These are phyloP conservation scores for Sebastes elongatus DNA, from an alignment of 2,797 vertebrate species.

Conservation along the genomic window DNA sequence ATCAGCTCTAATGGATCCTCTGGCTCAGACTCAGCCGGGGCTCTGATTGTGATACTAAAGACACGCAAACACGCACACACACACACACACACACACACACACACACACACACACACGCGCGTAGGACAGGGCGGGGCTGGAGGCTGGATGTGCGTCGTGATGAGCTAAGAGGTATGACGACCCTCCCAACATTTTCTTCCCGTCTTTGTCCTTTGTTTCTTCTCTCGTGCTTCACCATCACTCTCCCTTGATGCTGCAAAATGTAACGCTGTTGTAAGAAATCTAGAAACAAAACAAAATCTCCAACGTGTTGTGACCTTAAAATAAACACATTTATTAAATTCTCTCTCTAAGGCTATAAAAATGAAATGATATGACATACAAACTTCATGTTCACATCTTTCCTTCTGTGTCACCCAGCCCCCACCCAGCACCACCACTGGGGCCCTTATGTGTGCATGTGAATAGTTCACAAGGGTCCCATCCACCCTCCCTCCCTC, in stretches of 20 bases:
- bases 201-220: constrained; percentile 63
- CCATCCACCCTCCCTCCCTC: constrained; percentile 29
- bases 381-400: neutral
- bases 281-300: neutral
- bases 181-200: constrained; percentile 48
- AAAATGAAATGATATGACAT: neutral
- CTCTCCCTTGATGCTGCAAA: neutral
- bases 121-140: constrained; percentile 40
- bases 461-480: constrained; percentile 52
- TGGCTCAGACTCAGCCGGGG: constrained; percentile 77
- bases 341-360: neutral
- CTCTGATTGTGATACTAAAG: constrained; percentile 65
- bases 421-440: constrained; percentile 2
- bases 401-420: neutral
- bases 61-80: constrained; percentile 37
- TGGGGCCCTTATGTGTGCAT: constrained; percentile 15
- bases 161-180: constrained; percentile 61
- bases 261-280: neutral
- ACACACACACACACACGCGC: neutral
- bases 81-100: constrained; percentile 11
- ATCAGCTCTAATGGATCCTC: constrained; percentile 85
- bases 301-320: neutral
- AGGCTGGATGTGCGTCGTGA: constrained; percentile 42
- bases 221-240: constrained; percentile 5
- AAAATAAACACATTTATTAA: neutral